Percentiles rank a stretch among this genome's conserved stretches.
Conservation (phyloP, 2,113 vertebrate species). For the Mixornis gularis region DNA sequence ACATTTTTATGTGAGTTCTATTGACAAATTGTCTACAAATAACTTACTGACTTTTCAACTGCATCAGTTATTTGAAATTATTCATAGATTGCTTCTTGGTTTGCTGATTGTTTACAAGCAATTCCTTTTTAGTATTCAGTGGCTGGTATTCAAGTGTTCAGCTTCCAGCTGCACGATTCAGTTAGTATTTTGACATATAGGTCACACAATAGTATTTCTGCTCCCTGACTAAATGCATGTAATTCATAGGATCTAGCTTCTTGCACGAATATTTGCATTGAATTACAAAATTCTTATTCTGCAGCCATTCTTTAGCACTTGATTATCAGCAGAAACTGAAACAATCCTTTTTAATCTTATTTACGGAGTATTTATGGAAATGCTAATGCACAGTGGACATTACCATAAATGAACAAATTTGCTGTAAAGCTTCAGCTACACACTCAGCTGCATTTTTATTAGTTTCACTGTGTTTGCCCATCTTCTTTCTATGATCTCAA, state of each 20-base stretch:
- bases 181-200: conserved; percentile 14
- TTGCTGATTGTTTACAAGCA: conserved; percentile 5
- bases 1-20: background rate
- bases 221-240: background rate
- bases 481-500: background rate
- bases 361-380: background rate
- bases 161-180: conserved; percentile 35
- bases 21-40: background rate
- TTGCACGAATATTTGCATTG: background rate
- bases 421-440: background rate
- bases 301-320: background rate
- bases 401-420: background rate
- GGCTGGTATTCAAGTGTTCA: background rate
- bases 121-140: conserved; percentile 11
- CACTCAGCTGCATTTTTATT: background rate
- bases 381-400: background rate
- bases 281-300: conserved; percentile 25
- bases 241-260: conserved; percentile 8
- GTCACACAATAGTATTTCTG: conserved; percentile 20
- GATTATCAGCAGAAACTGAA: background rate
- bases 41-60: background rate
- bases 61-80: background rate
- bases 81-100: background rate
- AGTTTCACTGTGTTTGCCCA: background rate
- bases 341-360: conserved; percentile 9